Percentiles rank a stretch among this genome's conserved stretches.
These are phyloP conservation scores for Pontoporia blainvillei DNA, from an alignment of 2,113 vertebrate genomes.

Conservation along the genomic window DNA sequence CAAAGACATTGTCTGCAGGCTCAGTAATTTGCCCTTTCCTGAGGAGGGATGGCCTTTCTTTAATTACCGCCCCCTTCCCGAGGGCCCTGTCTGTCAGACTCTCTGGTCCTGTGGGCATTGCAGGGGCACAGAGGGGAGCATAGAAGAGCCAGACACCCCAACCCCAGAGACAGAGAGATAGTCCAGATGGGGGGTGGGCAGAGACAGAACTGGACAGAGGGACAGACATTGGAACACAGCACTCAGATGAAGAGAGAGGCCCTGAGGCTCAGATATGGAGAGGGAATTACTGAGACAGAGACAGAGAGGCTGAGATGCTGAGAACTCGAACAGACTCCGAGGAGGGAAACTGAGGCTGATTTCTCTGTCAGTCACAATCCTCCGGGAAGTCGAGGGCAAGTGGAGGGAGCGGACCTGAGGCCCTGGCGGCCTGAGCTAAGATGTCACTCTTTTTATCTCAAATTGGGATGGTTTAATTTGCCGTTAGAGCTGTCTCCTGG, in stretches of 20 bases:
- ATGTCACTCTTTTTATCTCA: background rate
- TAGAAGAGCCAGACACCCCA: background rate
- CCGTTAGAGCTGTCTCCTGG: background rate
- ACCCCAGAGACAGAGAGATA: background rate
- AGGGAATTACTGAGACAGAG: background rate
- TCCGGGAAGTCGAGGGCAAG: background rate
- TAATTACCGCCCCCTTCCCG: background rate
- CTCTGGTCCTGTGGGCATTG: background rate
- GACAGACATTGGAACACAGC: background rate
- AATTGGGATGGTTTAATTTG: background rate
- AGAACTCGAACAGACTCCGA: background rate
- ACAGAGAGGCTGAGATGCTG: background rate
- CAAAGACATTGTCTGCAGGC: background rate
- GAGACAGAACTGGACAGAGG: background rate
- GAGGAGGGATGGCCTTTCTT: background rate
- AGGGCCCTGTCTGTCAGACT: background rate
- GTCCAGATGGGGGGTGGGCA: background rate
- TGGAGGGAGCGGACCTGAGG: background rate
- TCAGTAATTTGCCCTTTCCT: background rate
- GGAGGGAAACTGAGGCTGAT: background rate
- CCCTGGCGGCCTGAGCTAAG: background rate
- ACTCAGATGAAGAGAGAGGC: background rate
- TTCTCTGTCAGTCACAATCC: background rate
- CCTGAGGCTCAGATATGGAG: background rate
- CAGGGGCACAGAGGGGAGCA: background rate